Percentiles rank a stretch among this genome's conserved stretches.
phyloP scores from a whole-genome alignment of 2,888 invertebrate species.

The Drosophila yooni region DNA sequence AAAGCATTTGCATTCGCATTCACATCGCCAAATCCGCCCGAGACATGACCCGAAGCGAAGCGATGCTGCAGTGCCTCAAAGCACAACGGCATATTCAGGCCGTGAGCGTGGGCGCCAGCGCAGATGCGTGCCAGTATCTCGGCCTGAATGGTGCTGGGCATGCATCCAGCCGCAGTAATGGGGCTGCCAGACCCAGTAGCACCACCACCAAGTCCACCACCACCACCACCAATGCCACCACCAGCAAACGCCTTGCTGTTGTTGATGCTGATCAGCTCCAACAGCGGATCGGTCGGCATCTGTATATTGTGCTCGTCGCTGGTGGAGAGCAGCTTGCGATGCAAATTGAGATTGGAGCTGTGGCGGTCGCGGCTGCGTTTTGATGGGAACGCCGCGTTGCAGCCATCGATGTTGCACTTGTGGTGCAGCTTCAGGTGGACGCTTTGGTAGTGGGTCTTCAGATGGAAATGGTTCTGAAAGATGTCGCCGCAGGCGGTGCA shows the following conservation, averaged over 20 bases:
- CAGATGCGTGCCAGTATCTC: constrained; percentile 92
- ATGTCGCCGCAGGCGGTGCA: constrained; percentile 97
- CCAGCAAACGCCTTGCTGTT: constrained; percentile 55
- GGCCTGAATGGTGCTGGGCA: constrained; percentile 89
- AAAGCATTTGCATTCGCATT: constrained; percentile 64
- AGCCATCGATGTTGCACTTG: constrained; percentile 97
- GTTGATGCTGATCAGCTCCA: constrained; percentile 74
- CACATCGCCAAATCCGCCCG: constrained; percentile 30
- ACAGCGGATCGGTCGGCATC: constrained; percentile 63
- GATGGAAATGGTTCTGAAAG: constrained; percentile 96
- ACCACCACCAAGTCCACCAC: constrained; percentile 13
- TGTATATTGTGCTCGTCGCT: constrained; percentile 75
- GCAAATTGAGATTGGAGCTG: constrained; percentile 95
- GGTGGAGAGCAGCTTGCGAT: constrained; percentile 94
- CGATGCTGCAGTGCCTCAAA: constrained; percentile 88
- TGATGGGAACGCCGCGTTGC: constrained; percentile 97
- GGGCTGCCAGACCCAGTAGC: background rate
- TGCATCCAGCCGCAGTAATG: constrained; percentile 19
- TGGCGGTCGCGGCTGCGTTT: constrained; percentile 96
- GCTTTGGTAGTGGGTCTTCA: constrained; percentile 98
- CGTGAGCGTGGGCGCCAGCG: constrained; percentile 87
- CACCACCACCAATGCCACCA: constrained; percentile 16
- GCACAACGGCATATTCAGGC: constrained; percentile 86
- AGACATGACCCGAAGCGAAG: constrained; percentile 49
- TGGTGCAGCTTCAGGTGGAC: constrained; percentile 98